Evolutionary conservation across 1,140 invertebrate species (phyloP).

Genomic region (Arion vulgaris): DNA sequence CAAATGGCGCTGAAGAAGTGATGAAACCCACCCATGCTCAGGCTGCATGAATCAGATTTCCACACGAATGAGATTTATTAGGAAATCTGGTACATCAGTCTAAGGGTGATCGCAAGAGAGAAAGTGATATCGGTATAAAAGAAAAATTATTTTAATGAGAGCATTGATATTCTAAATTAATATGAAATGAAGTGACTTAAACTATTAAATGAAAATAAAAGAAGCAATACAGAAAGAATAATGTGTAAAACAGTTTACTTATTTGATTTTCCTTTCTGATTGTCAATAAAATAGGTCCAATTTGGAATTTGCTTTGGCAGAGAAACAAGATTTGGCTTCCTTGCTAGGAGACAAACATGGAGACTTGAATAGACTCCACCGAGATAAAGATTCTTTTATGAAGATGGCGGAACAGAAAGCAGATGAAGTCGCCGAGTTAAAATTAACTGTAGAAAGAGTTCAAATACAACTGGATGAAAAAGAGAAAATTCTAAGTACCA

Average conservation of each 20-base stretch:
- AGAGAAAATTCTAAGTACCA: slow-evolving; percentile 58
- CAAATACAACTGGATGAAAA: slow-evolving; percentile 65
- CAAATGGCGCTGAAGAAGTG: too few species aligned
- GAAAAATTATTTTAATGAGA: too few species aligned
- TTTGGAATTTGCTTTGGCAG: slow-evolving; percentile 26
- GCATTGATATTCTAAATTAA: too few species aligned
- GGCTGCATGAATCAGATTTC: too few species aligned
- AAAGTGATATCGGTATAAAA: too few species aligned
- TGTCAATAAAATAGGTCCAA: slow-evolving; percentile 21
- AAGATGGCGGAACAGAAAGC: slow-evolving; percentile 58
- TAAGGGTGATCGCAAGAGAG: too few species aligned
- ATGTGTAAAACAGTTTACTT: not conserved
- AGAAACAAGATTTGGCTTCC: slow-evolving; percentile 52
- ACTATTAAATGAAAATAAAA: too few species aligned
- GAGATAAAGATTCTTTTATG: slow-evolving; percentile 63
- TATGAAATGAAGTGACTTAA: too few species aligned
- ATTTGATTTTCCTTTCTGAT: not conserved
- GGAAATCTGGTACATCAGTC: too few species aligned
- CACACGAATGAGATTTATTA: too few species aligned
- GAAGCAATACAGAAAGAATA: not conserved
- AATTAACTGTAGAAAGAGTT: slow-evolving; percentile 56
- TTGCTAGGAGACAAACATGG: slow-evolving; percentile 51
- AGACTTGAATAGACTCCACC: slow-evolving; percentile 55
- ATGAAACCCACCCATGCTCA: too few species aligned
- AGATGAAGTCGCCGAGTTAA: slow-evolving; percentile 55